Conservation (phyloP, 2,113 vertebrate species). For the Strigops habroptila region DNA sequence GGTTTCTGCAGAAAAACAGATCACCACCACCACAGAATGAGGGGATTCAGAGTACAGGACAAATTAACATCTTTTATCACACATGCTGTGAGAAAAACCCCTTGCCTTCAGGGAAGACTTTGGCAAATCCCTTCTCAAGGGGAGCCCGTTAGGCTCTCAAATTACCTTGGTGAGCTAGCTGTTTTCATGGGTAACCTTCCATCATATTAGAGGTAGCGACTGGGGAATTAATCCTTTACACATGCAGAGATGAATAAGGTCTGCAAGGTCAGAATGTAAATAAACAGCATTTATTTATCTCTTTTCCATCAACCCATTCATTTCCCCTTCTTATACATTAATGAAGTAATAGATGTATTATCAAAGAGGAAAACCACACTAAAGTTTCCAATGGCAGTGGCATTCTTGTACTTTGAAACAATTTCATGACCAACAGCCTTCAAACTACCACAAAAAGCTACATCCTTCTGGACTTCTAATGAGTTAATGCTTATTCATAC, state of each 20-base stretch:
- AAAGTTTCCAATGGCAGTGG: not conserved
- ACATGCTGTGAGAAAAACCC: not conserved
- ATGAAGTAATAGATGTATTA: not conserved
- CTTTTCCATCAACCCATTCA: not conserved
- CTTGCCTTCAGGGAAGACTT: not conserved
- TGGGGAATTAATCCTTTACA: not conserved
- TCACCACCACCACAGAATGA: not conserved
- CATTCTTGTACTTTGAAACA: not conserved
- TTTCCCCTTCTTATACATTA: not conserved
- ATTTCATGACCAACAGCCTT: not conserved
- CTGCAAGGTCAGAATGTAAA: not conserved
- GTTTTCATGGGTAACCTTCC: not conserved
- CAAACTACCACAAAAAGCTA: not conserved
- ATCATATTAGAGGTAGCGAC: not conserved
- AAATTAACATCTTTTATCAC: not conserved
- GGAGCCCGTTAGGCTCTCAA: not conserved
- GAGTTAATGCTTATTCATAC: not conserved
- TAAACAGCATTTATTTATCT: not conserved
- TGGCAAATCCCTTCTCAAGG: not conserved
- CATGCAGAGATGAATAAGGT: not conserved
- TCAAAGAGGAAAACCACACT: not conserved
- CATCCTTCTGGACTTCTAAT: not conserved
- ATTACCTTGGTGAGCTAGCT: not conserved
- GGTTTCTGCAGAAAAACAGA: not conserved
- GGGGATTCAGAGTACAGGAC: not conserved